Evolutionary conservation across 2,888 invertebrate genomes (phyloP).

Genomic region (Rhodophaea formosa): DNA sequence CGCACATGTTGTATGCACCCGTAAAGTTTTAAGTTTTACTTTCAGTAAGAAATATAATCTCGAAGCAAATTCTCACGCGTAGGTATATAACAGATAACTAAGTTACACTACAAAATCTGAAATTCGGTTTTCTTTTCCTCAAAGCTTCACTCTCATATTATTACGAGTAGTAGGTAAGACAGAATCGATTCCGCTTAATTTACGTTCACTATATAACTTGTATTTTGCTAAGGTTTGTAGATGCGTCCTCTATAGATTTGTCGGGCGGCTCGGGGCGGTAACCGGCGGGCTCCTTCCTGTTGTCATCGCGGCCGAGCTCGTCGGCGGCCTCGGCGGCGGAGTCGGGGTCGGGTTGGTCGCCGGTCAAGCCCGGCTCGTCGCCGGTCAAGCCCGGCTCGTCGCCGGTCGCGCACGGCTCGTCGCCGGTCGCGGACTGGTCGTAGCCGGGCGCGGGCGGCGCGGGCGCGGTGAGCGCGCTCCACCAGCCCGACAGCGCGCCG

Average conservation of each 20-base stretch:
- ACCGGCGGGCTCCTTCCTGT: constrained; percentile 36
- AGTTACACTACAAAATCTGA: background rate
- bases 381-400: too few species aligned
- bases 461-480: constrained; percentile 82
- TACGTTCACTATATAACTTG: constrained; percentile 44
- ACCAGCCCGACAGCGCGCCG: constrained; percentile 93
- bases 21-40: background rate
- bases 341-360: too few species aligned
- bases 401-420: constrained; percentile 38
- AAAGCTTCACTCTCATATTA: background rate
- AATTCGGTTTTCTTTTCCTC: constrained; percentile 4
- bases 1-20: too few species aligned
- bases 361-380: too few species aligned
- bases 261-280: constrained; percentile 52
- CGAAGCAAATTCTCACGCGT: background rate
- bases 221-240: constrained; percentile 50
- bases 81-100: background rate
- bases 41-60: background rate
- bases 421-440: constrained; percentile 25
- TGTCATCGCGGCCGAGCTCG: constrained; percentile 25
- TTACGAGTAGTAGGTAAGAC: background rate
- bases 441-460: constrained; percentile 25
- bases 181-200: background rate
- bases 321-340: too few species aligned
- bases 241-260: constrained; percentile 55